Conservation (phyloP, 2,113 vertebrate species). For the Apistogramma diplotaenia region DNA sequence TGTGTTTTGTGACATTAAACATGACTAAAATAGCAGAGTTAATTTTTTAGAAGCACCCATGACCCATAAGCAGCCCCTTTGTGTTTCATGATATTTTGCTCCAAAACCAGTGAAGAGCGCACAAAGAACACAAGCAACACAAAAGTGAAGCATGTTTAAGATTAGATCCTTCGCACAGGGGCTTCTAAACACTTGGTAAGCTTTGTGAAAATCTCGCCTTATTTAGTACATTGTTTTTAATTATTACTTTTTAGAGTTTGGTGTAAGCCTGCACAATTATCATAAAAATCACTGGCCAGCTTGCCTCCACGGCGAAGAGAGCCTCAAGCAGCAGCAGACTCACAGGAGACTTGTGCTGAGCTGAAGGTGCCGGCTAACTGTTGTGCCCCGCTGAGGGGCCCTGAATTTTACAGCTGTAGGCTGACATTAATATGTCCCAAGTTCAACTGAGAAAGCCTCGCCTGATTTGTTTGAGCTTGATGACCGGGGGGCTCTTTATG, state of each 20-base stretch:
- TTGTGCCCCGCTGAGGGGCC: background rate
- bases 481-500: background rate
- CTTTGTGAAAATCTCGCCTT: no score
- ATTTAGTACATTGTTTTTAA: no score
- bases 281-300: no score
- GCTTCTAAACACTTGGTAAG: no score
- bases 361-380: no score
- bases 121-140: background rate
- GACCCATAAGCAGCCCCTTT: background rate
- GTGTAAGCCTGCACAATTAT: background rate
- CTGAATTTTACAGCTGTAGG: background rate
- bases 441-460: background rate
- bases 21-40: background rate
- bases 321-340: background rate
- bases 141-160: background rate
- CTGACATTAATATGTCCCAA: background rate
- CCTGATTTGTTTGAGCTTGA: background rate
- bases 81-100: background rate
- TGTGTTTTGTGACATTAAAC: background rate
- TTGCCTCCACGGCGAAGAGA: background rate
- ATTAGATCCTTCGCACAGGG: no score
- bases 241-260: background rate
- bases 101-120: background rate
- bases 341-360: background rate
- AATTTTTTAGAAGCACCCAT: background rate